Base-by-base conservation (phyloP, 2,797 vertebrate species). In the Aldrovandia affinis region DNA sequence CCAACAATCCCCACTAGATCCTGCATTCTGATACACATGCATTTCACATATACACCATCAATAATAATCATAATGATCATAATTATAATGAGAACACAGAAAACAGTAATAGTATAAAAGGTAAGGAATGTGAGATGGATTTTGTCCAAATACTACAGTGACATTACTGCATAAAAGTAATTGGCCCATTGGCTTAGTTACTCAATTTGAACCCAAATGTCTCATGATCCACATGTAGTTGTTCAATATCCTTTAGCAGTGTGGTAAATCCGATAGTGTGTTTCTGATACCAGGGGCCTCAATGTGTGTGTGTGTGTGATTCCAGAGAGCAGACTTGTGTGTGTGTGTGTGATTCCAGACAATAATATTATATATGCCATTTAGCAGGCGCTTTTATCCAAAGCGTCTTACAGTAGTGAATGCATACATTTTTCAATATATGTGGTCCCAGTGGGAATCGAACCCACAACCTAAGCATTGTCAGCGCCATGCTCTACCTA, bases 11-110 rank as follows among this genome's bases (percentile, higher is more conserved):
- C 73, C 81, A 83, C 61, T 83, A 82, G 84, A 80, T 86, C 84
- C 89, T 89, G 80, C 73, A 83, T n/a, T 65, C 65, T 82, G 79
- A 87, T 82, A 57, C 15, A 89, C 90, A 90, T 90, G 91, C 89
- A 89, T 89, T 89, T 86, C 77, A 89, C 81, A 47, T 79, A 85
- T 86, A 39, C 63, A 30, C 81, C 83, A 47, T 78, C 25, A 82
- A 79, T 85, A 82, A 78, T 83, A 33, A 2, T 12, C 80, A n/a
- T n/a, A n/a, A n/a, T n/a, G n/a, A 81, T 75, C 14, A 75, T 18
- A 75, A 28, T 30, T 0, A 54, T 47, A 47, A 81, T 28, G 25
- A 57, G 33, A 82, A 44, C 57, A 39, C 61, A 79, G 80, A 85
- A 44, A 65, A 82, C 65, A 47, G 78, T 36, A 78, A 70, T 18